A percentile compares a stretch with the other conserved stretches of the same genome.
These are phyloP conservation scores for Oostethus manadensis DNA, from an alignment of 2,113 vertebrate genomes.

Conservation along the genomic window DNA sequence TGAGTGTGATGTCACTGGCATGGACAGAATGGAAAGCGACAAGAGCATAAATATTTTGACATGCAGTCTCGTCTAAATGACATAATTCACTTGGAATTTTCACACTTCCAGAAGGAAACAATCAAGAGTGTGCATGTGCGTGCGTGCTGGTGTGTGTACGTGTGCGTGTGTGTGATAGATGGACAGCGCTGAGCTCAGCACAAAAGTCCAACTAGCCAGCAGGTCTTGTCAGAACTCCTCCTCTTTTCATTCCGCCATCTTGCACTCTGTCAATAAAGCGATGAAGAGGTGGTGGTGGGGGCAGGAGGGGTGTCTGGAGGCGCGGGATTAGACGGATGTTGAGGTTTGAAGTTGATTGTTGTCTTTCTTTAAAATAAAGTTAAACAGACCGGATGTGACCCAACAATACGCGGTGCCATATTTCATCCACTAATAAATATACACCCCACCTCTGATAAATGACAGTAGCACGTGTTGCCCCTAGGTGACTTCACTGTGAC, in stretches of 20 bases:
- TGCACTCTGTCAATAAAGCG: conserved; percentile 59
- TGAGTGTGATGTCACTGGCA: too few relatives aligned
- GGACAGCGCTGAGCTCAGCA: conserved; percentile 59
- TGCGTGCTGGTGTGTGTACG: conserved; percentile 18
- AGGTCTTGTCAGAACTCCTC: conserved; percentile 47
- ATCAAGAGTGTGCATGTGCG: not conserved
- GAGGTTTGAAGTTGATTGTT: conserved; percentile 57
- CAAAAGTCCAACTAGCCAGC: conserved; percentile 41
- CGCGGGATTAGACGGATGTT: conserved; percentile 48
- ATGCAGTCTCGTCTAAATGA: not conserved
- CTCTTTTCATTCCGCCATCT: conserved; percentile 52
- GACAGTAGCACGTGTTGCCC: too few relatives aligned
- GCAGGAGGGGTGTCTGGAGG: conserved; percentile 24
- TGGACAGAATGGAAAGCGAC: too few relatives aligned
- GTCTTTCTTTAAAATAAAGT: conserved; percentile 47
- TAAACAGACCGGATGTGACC: too few relatives aligned
- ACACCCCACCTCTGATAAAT: too few relatives aligned
- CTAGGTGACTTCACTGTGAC: too few relatives aligned
- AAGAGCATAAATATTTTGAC: not conserved
- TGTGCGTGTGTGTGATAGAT: conserved; percentile 27
- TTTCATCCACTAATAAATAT: too few relatives aligned
- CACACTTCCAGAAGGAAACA: not conserved
- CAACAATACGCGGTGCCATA: too few relatives aligned
- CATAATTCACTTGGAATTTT: not conserved
- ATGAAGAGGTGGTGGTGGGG: conserved; percentile 13